Percentiles rank a stretch among this genome's conserved stretches.
These are phyloP conservation scores for Pachypeltis micranthus DNA, from an alignment of 1,140 invertebrate species.

Conservation along the genomic window DNA sequence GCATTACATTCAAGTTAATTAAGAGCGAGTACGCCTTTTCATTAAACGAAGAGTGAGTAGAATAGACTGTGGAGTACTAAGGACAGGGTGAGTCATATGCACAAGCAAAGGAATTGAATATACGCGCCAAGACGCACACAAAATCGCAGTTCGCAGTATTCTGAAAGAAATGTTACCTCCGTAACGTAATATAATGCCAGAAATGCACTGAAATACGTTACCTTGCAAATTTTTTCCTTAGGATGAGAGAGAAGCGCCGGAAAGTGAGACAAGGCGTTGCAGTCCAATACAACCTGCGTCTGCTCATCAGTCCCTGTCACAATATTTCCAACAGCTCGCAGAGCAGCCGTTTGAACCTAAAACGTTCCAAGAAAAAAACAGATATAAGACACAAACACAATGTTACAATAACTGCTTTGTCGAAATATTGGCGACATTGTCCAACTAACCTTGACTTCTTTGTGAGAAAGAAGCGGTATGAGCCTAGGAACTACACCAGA, in stretches of 20 bases:
- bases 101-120: too few relatives aligned
- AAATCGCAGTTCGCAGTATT: too few relatives aligned
- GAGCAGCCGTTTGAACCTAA: slow-evolving; percentile 82
- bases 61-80: too few relatives aligned
- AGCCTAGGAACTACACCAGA: slow-evolving; percentile 87
- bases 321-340: slow-evolving; percentile 96
- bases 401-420: not conserved
- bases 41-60: too few relatives aligned
- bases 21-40: too few relatives aligned
- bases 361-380: slow-evolving; percentile 25
- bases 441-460: slow-evolving; percentile 77
- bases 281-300: slow-evolving; percentile 88
- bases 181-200: too few relatives aligned
- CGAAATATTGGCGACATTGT: not conserved
- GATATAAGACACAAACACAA: not conserved
- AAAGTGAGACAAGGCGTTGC: slow-evolving; percentile 85
- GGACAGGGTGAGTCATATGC: too few relatives aligned
- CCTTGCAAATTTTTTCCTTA: slow-evolving; percentile 67
- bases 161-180: too few relatives aligned
- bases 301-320: slow-evolving; percentile 98
- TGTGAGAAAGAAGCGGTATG: slow-evolving; percentile 88
- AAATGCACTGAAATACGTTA: too few relatives aligned
- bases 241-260: slow-evolving; percentile 76
- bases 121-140: too few relatives aligned
- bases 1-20: too few relatives aligned